phyloP scores from a whole-genome alignment of 2,113 vertebrate species.

The Oreochromis spilurus region DNA sequence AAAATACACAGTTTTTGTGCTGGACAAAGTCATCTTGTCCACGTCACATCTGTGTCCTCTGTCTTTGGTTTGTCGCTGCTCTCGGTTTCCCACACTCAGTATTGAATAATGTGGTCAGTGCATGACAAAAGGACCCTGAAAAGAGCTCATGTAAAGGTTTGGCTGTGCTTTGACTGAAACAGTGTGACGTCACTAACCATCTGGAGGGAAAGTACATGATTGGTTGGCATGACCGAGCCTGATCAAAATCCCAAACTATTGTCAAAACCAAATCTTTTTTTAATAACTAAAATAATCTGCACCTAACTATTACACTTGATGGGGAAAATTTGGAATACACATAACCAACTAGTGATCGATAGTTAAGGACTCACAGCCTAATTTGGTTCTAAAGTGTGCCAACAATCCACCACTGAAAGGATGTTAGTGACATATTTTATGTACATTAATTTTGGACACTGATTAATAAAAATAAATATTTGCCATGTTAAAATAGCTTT shows the following conservation, averaged over 20 bases:
- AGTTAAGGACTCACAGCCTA: neutral
- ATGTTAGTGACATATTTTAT: neutral
- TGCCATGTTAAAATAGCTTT: neutral
- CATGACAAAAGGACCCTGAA: slow-evolving; percentile 40
- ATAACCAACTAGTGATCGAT: neutral
- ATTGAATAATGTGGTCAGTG: slow-evolving; percentile 16
- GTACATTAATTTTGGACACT: neutral
- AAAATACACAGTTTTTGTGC: neutral
- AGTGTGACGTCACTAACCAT: slow-evolving; percentile 29
- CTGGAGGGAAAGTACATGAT: slow-evolving; percentile 39
- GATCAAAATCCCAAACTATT: neutral
- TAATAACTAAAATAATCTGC: neutral
- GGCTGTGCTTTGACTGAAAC: slow-evolving; percentile 8
- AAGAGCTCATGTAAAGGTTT: slow-evolving; percentile 20
- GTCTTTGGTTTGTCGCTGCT: neutral
- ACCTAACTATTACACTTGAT: neutral
- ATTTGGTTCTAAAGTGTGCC: neutral
- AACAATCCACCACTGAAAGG: neutral
- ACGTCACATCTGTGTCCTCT: neutral
- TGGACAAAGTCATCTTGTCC: neutral
- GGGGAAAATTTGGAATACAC: neutral
- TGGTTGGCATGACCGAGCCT: neutral
- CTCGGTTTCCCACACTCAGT: slow-evolving; percentile 50
- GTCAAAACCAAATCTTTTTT: neutral
- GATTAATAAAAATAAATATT: neutral